Base-by-base conservation (phyloP, 2,113 vertebrate genomes). In the Sylvietta virens region DNA sequence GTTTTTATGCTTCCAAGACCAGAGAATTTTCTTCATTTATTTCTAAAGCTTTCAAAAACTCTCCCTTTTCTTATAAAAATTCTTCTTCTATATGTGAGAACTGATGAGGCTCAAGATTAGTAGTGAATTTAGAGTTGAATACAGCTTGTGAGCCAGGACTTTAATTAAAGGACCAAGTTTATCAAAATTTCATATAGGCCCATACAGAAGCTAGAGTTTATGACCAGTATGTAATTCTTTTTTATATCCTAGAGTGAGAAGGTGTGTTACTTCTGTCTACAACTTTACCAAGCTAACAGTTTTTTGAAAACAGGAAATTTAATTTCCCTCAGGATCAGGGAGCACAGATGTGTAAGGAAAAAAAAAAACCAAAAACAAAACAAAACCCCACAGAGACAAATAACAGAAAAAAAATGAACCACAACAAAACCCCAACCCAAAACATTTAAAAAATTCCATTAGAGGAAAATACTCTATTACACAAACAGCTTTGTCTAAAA, bases 31-130 rank as follows among this genome's bases (percentile, higher is more conserved):
- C 9, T 62, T 51, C 10, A 33, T 78, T 53, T 77, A 26, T 60
- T 86, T 66, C 24, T 61, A 20, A 15, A 86, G 11, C 19, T 56
- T 53, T 51, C 50, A 61, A 11, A 77, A 65, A 15, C 8, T 12
- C 10, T 62, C 56, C 21, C 1, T n/a, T 57, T 64, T 53, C 30
- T 37, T 28, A 0, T 7, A 72, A 39, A 33, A 35, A 48, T 22
- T 21, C 4, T 12, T 48, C 22, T 71, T 24, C 51, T n/a, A 16
- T 3, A 45, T 0, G 2, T 1, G 6, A 50, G 13, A 71, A 47
- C 7, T 19, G 14, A 78, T 50, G 5, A 62, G 9, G 35, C 3
- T 91, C 27, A 67, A 64, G 51, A 70, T 13, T 15, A 76, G n/a
- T 15, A 62, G 24, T 19, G 51, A 80, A 65, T 40, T 40, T 37